These are phyloP conservation scores for Abrostola triplasia DNA, from an alignment of 2,888 invertebrate genomes.

Conservation along the genomic window DNA sequence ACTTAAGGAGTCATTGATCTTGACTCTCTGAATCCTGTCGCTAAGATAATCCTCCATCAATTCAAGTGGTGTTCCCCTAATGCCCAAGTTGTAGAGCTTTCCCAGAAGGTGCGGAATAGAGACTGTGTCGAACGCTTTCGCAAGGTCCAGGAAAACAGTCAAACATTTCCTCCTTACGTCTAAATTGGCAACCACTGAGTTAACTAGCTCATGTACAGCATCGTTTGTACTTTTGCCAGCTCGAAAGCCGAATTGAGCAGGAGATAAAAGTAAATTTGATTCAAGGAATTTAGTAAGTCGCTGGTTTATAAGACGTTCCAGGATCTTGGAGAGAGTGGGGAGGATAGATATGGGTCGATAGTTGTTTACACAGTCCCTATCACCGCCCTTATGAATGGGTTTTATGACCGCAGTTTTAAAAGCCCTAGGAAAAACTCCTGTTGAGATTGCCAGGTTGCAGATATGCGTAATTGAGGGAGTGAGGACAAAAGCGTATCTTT, in stretches of 20 bases:
- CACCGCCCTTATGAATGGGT: neutral
- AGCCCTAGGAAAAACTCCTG: neutral
- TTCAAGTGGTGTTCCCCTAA: neutral
- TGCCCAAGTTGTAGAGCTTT: neutral
- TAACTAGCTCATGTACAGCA: neutral
- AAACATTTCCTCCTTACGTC: neutral
- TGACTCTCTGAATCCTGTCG: neutral
- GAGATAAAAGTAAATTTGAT: neutral
- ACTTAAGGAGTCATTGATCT: neutral
- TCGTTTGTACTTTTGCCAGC: neutral
- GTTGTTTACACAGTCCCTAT: neutral
- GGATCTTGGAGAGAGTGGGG: constrained; percentile 6
- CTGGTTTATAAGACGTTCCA: constrained; percentile 6
- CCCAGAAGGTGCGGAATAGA: neutral
- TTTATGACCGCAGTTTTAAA: neutral
- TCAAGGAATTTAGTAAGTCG: constrained; percentile 3
- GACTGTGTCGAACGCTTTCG: too few species aligned
- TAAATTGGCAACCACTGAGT: neutral
- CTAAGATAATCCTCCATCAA: neutral
- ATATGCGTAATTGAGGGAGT: neutral
- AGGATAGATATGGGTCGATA: too few species aligned
- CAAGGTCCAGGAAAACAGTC: neutral
- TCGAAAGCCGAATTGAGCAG: neutral
- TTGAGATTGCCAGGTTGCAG: neutral
- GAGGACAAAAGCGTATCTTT: neutral